Base-by-base conservation (phyloP, 2,888 invertebrate genomes). In the Acronicta leporina region DNA sequence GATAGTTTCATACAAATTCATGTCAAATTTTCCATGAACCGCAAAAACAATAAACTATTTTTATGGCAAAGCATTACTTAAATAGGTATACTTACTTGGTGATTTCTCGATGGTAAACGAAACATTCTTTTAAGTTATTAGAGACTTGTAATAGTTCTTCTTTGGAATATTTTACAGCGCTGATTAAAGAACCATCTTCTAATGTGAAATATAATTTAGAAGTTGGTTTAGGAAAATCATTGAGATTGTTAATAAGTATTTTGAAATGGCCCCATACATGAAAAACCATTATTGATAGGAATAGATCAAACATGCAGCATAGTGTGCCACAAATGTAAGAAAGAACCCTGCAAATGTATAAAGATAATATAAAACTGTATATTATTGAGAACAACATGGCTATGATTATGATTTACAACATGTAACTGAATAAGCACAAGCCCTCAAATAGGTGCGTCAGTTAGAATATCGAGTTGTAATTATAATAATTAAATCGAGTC, bases 201-300 rank as follows among this genome's bases (percentile, higher is more conserved):
- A 27, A n/a, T n/a, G 4, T 13, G 1, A 15, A 9, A n/a, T 0
- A 15, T 10, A 38, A 27, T 14, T 45, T 20, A 4, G 20, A 9
- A 7, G 15, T 15, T 0, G 79, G 78, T 30, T 25, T 61, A 10
- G 79, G 75, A 42, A 79, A 68, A 0, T 56, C 47, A 11, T 77
- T 38, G 0, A 79, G 33, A n/a, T 44, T 54, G 7, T 66, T 15
- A 7, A 73, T 44, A 8, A 79, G 58, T 20, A 79, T 73, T 16
- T 74, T 79, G 11, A 77, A 68, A 64, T 79, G 75, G 5, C 79
- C 79, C 71, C 77, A 77, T 11, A 74, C 0, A 27, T 79, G 58
- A 5, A 79, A 77, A 8, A 79, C 66, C 59, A 79, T 67, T 3
- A 79, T 5, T 5, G 68, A 68, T 2, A 79, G 15, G 30, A 73